Evolutionary conservation across 2,113 vertebrate species (phyloP).

Genomic region (Piaya cayana): DNA sequence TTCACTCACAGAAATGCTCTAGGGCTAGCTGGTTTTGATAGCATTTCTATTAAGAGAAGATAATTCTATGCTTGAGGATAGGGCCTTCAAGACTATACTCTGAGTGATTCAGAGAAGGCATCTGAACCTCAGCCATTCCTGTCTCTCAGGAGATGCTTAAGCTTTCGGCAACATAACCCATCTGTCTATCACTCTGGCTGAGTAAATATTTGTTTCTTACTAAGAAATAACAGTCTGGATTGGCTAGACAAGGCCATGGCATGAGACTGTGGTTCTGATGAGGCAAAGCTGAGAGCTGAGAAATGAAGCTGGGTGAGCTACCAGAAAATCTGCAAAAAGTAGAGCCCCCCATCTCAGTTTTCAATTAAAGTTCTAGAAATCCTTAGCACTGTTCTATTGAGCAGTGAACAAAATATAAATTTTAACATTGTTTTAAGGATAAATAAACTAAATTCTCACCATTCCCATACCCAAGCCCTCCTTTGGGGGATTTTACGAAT

Average conservation of each 20-base stretch:
- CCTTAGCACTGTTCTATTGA: neutral
- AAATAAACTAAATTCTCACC: neutral
- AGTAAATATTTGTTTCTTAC: neutral
- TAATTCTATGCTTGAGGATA: neutral
- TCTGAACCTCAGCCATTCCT: neutral
- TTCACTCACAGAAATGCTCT: constrained; percentile 2
- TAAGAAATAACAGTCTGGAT: neutral
- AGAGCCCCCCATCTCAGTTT: neutral
- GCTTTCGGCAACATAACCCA: neutral
- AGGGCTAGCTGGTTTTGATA: neutral
- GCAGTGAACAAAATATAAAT: neutral
- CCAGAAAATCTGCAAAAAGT: neutral
- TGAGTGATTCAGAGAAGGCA: neutral
- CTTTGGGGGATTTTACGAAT: neutral
- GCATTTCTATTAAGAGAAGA: neutral
- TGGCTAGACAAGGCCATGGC: neutral
- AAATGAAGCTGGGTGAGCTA: neutral
- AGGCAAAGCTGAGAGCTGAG: neutral
- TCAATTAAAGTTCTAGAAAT: neutral
- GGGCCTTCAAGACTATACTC: neutral
- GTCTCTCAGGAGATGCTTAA: neutral
- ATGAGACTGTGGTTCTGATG: neutral
- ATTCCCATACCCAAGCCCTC: neutral
- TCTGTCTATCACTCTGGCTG: neutral
- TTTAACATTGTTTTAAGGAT: neutral